Evolutionary conservation across 2,888 invertebrate species (phyloP).

Genomic region (Teinopalpus imperialis): DNA sequence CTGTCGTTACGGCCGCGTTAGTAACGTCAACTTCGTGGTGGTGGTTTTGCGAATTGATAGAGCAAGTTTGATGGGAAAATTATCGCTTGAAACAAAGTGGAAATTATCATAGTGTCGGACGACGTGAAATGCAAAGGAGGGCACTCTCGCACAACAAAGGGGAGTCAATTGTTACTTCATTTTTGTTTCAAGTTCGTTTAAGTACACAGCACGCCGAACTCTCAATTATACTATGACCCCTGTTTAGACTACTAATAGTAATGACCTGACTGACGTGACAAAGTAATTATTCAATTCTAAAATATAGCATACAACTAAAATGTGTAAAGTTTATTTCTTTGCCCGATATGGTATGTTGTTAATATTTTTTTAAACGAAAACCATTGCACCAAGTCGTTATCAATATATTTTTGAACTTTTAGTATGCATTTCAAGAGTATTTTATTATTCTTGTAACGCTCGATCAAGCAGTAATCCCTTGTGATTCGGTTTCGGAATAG

Average conservation of each 20-base stretch:
- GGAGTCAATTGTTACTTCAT: conserved; percentile 55
- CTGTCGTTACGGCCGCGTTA: conserved; percentile 62
- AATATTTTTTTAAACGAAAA: conserved; percentile 2
- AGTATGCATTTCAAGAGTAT: not conserved
- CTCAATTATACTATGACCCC: conserved; percentile 53
- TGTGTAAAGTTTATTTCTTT: not conserved
- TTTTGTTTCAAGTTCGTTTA: conserved; percentile 33
- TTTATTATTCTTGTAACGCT: not conserved
- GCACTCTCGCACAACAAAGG: conserved; percentile 76
- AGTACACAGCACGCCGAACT: conserved; percentile 53
- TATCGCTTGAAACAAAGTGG: conserved; percentile 50
- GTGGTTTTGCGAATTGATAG: conserved; percentile 53
- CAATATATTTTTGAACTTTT: too few species aligned
- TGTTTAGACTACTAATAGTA: conserved; percentile 45
- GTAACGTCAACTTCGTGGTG: conserved; percentile 63
- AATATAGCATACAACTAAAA: not conserved
- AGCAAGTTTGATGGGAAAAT: conserved; percentile 51
- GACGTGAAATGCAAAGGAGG: conserved; percentile 79
- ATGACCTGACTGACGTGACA: conserved; percentile 57
- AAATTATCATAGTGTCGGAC: conserved; percentile 54
- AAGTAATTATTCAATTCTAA: conserved; percentile 32
- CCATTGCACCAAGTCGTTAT: conserved; percentile 12
- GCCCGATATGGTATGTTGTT: conserved; percentile 29
- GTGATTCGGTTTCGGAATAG: conserved; percentile 2
- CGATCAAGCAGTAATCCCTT: not conserved